Evolutionary conservation across 2,113 vertebrate species (phyloP).

Genomic region (Odocoileus virginianus): DNA sequence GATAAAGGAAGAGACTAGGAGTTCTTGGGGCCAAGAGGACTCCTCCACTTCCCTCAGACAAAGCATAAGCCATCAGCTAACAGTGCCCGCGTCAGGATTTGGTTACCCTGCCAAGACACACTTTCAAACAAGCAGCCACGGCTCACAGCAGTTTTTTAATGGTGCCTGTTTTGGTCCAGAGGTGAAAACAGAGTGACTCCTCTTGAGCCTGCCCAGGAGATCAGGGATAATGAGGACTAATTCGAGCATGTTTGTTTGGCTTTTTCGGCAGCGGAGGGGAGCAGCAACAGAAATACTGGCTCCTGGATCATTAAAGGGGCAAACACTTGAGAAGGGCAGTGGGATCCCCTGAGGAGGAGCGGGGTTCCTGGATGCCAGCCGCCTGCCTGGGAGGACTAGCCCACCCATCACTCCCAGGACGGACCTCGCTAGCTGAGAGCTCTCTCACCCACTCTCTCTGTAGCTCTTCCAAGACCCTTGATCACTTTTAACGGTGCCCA

Average conservation of each 20-base stretch:
- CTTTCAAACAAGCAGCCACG: neutral
- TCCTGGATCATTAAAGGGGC: slow-evolving; percentile 56
- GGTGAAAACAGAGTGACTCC: neutral
- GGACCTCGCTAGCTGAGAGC: neutral
- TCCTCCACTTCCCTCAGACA: neutral
- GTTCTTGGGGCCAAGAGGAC: neutral
- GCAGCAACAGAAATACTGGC: neutral
- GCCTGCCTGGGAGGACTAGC: rapidly evolving
- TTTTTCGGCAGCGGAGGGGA: slow-evolving; percentile 2
- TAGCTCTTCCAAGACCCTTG: neutral
- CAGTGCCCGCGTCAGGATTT: neutral
- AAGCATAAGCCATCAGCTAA: rapidly evolving
- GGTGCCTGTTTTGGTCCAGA: neutral
- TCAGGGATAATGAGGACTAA: slow-evolving; percentile 62
- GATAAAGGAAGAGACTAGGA: neutral
- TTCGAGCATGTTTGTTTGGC: slow-evolving; percentile 68
- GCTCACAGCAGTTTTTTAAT: neutral
- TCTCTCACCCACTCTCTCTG: neutral
- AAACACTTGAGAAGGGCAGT: neutral
- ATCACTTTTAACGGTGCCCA: neutral
- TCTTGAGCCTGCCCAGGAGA: neutral
- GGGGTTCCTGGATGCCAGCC: neutral
- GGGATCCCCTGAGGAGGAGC: neutral
- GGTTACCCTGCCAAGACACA: neutral
- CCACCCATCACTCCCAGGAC: neutral